Base-by-base conservation (phyloP, 2,113 vertebrate species). In the Phycodurus eques region DNA sequence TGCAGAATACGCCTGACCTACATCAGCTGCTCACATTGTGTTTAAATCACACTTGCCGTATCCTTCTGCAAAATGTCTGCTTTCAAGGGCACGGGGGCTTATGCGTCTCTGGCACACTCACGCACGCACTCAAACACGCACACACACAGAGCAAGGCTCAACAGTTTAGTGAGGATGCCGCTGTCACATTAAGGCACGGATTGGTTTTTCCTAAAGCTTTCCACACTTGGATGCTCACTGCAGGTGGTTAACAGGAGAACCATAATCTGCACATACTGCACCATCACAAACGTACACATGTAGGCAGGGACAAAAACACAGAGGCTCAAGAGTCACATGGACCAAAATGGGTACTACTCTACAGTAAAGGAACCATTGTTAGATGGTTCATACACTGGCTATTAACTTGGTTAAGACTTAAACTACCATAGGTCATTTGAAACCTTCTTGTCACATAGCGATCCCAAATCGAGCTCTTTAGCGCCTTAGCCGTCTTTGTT, bases 151-250 rank as follows among this genome's bases (percentile, higher is more conserved):
- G 63, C 11, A 11, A 82, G 60, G 73, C 72, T 83, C 85, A 88
- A 84, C 86, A 86, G 85, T 86, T 86, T 81, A 83, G 80, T 79
- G 78, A 85, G 81, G 87, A 87, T 83, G 85, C 82, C 75, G 81
- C 87, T 87, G 84, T 87, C 88, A 90, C 80, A 88, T 90, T 89
- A 90, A 77, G 73, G 85, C 76, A 67, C 56, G 83, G 88, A 91
- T 91, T 88, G 88, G 83, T 87, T 82, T 85, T 69, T 81, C 67
- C 68, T 72, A 80, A 88, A 90, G 86, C 87, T 88, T 69, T 75
- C 83, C 83, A 80, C 83, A 82, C 71, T 74, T 81, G 82, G 83
- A 82, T 72, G 79, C 72, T 83, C 88, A 80, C 82, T 72, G 82
- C 79, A 88, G 84, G 89, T 88, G 85, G 87, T 83, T 85, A 87